Evolutionary conservation across 2,888 invertebrate species (phyloP).

Genomic region (Embidobia sp.): DNA sequence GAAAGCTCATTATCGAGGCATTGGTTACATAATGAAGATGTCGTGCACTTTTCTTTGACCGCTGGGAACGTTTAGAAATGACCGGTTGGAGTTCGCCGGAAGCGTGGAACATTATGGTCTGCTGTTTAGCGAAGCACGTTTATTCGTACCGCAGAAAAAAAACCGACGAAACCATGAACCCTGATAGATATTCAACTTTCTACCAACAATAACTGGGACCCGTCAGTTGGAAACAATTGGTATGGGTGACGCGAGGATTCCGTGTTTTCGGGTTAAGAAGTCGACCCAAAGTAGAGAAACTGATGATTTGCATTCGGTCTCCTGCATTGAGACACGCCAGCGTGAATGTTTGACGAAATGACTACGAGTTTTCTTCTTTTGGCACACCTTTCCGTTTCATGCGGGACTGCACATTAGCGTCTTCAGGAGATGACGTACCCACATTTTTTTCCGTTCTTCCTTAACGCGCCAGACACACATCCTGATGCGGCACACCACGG

Average conservation of each 20-base stretch:
- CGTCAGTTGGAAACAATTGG: constrained; percentile 23
- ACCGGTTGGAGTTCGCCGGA: not conserved
- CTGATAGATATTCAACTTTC: constrained; percentile 61
- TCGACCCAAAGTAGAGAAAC: too few species aligned
- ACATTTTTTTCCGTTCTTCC: too few species aligned
- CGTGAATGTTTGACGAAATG: too few species aligned
- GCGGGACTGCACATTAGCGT: too few species aligned
- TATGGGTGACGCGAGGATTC: not conserved
- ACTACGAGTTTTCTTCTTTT: too few species aligned
- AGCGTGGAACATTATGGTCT: constrained; percentile 1
- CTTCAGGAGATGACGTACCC: too few species aligned
- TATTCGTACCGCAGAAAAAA: constrained; percentile 41
- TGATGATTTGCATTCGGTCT: too few species aligned
- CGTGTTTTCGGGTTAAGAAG: constrained; percentile 29
- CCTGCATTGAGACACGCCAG: too few species aligned
- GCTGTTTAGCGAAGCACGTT: constrained; percentile 44
- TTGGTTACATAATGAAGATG: constrained; percentile 38
- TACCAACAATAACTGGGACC: constrained; percentile 19
- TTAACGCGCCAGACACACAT: too few species aligned
- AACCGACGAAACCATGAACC: constrained; percentile 44
- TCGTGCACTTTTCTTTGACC: constrained; percentile 1
- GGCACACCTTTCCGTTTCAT: too few species aligned
- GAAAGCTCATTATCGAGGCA: constrained; percentile 36
- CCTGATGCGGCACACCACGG: too few species aligned
- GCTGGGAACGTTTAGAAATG: constrained; percentile 6